phyloP scores from a whole-genome alignment of 2,797 vertebrate species.

The Sardinella longiceps region DNA sequence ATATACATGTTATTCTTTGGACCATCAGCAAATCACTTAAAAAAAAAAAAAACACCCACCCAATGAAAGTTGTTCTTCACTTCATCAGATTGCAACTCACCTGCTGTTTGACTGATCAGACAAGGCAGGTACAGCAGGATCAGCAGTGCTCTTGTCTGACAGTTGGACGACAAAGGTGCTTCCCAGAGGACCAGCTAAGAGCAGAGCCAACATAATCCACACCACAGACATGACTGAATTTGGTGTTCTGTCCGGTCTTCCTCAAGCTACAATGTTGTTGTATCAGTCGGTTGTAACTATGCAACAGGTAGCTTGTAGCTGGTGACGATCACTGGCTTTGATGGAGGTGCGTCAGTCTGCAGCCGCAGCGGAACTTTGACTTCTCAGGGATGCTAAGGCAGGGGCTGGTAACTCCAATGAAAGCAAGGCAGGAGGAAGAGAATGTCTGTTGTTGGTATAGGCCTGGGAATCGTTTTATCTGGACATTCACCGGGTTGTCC shows the following conservation, averaged over 20 bases:
- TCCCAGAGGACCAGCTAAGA: conserved; percentile 61
- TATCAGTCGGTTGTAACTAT: background rate
- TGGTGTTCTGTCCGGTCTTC: background rate
- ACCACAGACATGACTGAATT: conserved; percentile 60
- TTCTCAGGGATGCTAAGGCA: conserved; percentile 46
- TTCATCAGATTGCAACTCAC: conserved; percentile 57
- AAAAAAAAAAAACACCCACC: background rate
- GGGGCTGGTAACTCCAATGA: conserved; percentile 9
- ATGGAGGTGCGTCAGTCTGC: background rate
- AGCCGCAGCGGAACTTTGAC: conserved; percentile 40
- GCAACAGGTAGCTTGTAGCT: conserved; percentile 27
- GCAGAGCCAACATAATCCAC: conserved; percentile 44
- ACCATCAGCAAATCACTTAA: background rate
- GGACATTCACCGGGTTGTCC: conserved; percentile 64
- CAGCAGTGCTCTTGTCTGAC: conserved; percentile 49
- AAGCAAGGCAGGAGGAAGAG: conserved; percentile 25
- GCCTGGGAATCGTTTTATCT: conserved; percentile 81
- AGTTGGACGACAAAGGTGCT: conserved; percentile 65
- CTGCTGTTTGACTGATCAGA: conserved; percentile 50
- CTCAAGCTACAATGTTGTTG: background rate
- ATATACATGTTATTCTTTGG: background rate
- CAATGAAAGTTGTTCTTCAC: background rate
- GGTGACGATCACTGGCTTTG: background rate
- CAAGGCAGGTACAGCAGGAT: conserved; percentile 27
- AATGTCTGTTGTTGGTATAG: conserved; percentile 60